Conservation (phyloP, 1,140 invertebrate genomes). For the Lysiphlebus fabarum region DNA sequence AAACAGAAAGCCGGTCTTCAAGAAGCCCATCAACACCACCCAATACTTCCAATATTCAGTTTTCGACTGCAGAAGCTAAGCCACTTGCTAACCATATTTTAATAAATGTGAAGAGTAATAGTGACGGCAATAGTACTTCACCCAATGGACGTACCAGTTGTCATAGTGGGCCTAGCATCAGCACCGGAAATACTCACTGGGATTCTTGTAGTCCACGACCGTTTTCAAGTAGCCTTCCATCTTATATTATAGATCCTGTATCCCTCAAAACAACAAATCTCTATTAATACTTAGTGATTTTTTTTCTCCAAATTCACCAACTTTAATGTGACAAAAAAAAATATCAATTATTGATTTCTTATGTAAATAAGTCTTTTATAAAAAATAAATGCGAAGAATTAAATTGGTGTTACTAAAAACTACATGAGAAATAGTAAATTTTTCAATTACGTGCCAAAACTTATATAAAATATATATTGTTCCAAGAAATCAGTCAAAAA, state of each 20-base stretch:
- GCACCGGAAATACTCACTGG: conserved; percentile 37
- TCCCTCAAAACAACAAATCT: conserved; percentile 54
- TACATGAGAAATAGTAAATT: too few relatives aligned
- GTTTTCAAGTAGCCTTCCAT: conserved; percentile 48
- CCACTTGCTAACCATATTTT: conserved; percentile 41
- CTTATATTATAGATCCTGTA: conserved; percentile 51
- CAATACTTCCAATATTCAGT: conserved; percentile 39
- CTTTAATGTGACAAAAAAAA: too few relatives aligned
- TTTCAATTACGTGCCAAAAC: too few relatives aligned
- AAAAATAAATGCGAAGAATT: too few relatives aligned
- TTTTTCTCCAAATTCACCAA: too few relatives aligned
- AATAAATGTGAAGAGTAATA: conserved; percentile 36
- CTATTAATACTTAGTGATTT: conserved; percentile 35
- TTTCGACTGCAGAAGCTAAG: conserved; percentile 46
- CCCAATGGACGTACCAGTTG: conserved; percentile 41
- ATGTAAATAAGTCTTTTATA: conserved; percentile 11
- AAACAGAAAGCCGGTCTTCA: conserved; percentile 51
- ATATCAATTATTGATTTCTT: not conserved
- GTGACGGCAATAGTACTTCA: conserved; percentile 35
- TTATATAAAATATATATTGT: too few relatives aligned
- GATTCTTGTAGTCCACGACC: conserved; percentile 53
- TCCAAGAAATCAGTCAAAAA: too few relatives aligned
- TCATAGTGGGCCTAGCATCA: not conserved
- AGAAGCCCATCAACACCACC: conserved; percentile 51
- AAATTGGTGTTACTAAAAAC: too few relatives aligned